Conservation (phyloP, 2,888 invertebrate genomes). For the Clepsis dumicolana region DNA sequence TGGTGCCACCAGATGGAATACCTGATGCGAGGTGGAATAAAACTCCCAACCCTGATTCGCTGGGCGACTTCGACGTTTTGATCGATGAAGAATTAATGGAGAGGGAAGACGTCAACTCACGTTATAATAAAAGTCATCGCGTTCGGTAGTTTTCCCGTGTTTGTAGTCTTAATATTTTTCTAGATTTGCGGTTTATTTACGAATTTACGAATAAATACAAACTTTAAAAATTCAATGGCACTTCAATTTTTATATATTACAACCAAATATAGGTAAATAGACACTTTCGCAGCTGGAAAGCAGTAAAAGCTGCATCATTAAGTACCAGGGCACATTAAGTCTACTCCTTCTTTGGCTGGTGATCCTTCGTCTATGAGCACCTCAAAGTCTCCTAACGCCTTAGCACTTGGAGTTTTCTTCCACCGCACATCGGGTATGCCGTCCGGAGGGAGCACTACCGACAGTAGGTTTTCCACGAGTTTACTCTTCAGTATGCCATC, state of each 20-base stretch:
- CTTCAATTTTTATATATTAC: background rate
- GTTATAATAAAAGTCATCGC: slow-evolving; percentile 46
- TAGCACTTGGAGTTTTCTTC: slow-evolving; percentile 91
- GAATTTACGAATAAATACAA: background rate
- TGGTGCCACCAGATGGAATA: slow-evolving; percentile 94
- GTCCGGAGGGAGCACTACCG: slow-evolving; percentile 94
- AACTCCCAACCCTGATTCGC: slow-evolving; percentile 89
- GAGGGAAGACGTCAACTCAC: slow-evolving; percentile 84
- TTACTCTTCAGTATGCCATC: slow-evolving; percentile 97
- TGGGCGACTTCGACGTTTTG: slow-evolving; percentile 94
- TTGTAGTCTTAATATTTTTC: slow-evolving; percentile 1
- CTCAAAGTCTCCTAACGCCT: slow-evolving; percentile 93
- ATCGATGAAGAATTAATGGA: slow-evolving; percentile 93
- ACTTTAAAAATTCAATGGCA: background rate
- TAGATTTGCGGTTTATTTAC: background rate
- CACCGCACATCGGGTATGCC: slow-evolving; percentile 94
- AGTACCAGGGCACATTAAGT: background rate
- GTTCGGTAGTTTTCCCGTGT: slow-evolving; percentile 1
- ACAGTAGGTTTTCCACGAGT: slow-evolving; percentile 95
- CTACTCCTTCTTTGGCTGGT: slow-evolving; percentile 72
- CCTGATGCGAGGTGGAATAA: slow-evolving; percentile 97
- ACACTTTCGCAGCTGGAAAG: too few relatives aligned
- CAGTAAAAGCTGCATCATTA: background rate
- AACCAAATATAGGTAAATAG: background rate
- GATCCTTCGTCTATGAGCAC: slow-evolving; percentile 92